Evolutionary conservation across 2,113 vertebrate genomes (phyloP), one percentile per base, ranked within the genome.

Genomic region (Corvus cornix): DNA sequence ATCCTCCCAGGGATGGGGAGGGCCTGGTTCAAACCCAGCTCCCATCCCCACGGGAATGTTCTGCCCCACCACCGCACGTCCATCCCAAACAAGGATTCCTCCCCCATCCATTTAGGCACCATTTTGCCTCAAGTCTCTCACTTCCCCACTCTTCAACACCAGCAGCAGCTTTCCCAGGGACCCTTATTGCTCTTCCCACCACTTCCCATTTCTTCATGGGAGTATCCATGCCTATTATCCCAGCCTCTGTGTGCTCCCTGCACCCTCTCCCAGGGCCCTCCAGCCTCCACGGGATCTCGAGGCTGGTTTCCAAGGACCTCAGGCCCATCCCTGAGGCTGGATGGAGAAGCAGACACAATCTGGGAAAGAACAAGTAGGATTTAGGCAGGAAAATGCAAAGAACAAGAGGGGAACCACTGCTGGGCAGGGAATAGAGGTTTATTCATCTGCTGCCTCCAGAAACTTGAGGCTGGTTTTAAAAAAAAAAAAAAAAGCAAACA

Each of bases 371-470:
- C 4, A 28, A 56, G n/a, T 1, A 8, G 10, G 46, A 69, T 52
- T 84, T 18, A 41, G 44, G 59, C 49, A 85, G 77, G 52, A 60
- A 87, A 53, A 89, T 79, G 81, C 87, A 93, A 75, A 60, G 35
- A 91, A 67, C 26, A 59, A 93, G 95, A 95, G 91, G 94, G 93
- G 95, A 95, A 51, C 2, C 9, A 30, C 88, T 93, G 86, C 93
- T 69, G 96, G 93, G 93, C 93, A 79, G 82, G 92, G 85, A 86
- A 85, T 4, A 31, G 87, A 93, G 88, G 78, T 96, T 97, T 95
- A 93, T 96, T 96, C 89, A 67, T 66, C 74, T 30, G 16, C 33
- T 43, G 44, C 89, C 84, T 66, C 87, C 58, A 67, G 78, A 80
- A 96, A 76, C 22, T 43, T 16, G 59, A 64, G 69, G 87, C 63